Percentiles rank a stretch among this genome's conserved stretches.
Evolutionary conservation across 2,888 invertebrate species (phyloP).

Genomic region (Plebejus argus): DNA sequence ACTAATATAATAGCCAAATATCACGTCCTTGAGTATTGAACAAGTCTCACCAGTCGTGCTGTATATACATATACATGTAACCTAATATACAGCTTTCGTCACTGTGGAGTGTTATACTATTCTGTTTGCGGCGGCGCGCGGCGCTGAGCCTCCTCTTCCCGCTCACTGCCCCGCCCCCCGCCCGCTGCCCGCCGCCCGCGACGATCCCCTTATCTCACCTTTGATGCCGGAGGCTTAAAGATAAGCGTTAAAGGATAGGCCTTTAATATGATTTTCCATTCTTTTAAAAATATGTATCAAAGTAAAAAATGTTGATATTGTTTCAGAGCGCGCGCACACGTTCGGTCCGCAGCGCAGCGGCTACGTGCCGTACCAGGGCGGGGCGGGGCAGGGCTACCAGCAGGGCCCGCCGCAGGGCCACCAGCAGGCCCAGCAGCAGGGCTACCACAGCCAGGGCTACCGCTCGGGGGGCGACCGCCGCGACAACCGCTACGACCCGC

Average conservation of each 20-base stretch:
- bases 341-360: conserved; percentile 66
- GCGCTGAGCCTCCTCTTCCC: not conserved
- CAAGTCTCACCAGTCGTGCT: no score
- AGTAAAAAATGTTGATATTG: conserved; percentile 45
- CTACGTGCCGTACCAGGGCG: conserved; percentile 53
- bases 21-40: no score
- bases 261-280: not conserved
- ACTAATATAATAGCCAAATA: no score
- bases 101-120: conserved; percentile 7
- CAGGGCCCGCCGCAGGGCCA: conserved; percentile 43
- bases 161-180: not conserved
- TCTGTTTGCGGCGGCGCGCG: conserved; percentile 12
- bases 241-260: not conserved
- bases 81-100: no score
- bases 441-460: conserved; percentile 40
- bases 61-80: no score
- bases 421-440: conserved; percentile 43
- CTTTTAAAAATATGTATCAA: not conserved
- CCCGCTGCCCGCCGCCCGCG: not conserved
- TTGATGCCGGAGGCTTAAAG: not conserved
- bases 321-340: conserved; percentile 67
- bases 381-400: conserved; percentile 40
- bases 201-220: not conserved
- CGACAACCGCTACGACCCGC: conserved; percentile 3
- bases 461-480: conserved; percentile 24